These are phyloP conservation scores for Megaustenia siamemsis DNA, from an alignment of 2,888 invertebrate genomes.

Conservation along the genomic window DNA sequence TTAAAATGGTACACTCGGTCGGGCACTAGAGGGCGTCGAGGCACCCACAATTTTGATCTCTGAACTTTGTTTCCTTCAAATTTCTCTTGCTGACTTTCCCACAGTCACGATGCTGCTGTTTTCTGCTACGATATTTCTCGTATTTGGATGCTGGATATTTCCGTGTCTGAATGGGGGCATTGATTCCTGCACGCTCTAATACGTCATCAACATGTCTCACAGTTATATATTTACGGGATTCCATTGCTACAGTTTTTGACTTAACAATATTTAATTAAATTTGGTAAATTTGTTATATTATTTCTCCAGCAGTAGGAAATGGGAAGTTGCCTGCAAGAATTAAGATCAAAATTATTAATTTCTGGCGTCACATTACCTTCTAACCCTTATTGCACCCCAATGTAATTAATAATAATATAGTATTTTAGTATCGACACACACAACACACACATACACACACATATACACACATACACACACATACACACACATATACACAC, in stretches of 20 bases:
- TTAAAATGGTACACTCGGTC: slow-evolving; percentile 59
- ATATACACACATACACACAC: slow-evolving; percentile 37
- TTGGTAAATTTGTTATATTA: too few relatives aligned
- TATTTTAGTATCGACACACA: neutral
- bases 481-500: slow-evolving; percentile 34
- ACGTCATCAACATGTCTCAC: too few relatives aligned
- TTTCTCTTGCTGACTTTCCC: neutral
- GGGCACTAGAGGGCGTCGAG: slow-evolving; percentile 43
- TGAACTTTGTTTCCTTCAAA: neutral
- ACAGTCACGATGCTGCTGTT: neutral
- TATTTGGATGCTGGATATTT: neutral
- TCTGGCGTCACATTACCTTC: too few relatives aligned
- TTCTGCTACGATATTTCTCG: neutral
- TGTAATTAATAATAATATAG: neutral
- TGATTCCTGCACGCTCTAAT: too few relatives aligned
- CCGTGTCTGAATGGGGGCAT: neutral
- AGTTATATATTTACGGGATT: too few relatives aligned
- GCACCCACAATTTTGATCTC: neutral
- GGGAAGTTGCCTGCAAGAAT: too few relatives aligned
- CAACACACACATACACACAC: slow-evolving; percentile 16
- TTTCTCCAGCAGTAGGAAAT: too few relatives aligned
- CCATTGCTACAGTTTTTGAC: too few relatives aligned
- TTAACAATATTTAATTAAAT: too few relatives aligned
- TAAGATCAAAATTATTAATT: too few relatives aligned
- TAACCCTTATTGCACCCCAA: neutral